Percentiles rank a stretch among this genome's conserved stretches.
Evolutionary conservation across 2,113 vertebrate genomes (phyloP).

Genomic region (Neotoma lepida): DNA sequence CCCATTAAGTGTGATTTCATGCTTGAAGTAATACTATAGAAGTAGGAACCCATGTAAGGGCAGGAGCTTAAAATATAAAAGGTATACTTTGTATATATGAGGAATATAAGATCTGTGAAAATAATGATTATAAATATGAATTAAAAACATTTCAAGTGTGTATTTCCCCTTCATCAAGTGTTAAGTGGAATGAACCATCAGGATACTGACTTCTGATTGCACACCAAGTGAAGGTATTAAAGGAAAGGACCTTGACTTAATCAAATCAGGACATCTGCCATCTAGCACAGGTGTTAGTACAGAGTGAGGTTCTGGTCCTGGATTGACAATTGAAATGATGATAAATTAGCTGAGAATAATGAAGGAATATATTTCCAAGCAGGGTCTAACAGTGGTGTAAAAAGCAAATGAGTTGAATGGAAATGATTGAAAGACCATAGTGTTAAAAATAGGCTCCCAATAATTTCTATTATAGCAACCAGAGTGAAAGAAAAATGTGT

Average conservation of each 20-base stretch:
- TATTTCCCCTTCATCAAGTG: not conserved
- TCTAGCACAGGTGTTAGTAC: not conserved
- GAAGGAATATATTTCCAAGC: not conserved
- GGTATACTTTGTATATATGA: not conserved
- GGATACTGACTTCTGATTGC: not conserved
- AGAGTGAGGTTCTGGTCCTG: not conserved
- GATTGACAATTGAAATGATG: not conserved
- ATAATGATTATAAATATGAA: not conserved
- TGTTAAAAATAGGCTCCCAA: not conserved
- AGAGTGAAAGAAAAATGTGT: not conserved
- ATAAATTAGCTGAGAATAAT: not conserved
- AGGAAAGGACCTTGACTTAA: not conserved
- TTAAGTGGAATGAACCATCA: not conserved
- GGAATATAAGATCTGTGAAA: not conserved
- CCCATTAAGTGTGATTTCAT: not conserved
- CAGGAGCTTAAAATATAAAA: not conserved
- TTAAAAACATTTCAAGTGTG: not conserved
- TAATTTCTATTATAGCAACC: not conserved
- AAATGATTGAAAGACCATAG: not conserved
- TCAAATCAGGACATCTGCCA: accelerated
- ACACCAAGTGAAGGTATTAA: not conserved
- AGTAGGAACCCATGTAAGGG: not conserved
- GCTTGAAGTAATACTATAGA: not conserved
- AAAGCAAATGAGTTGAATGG: not conserved
- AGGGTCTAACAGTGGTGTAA: not conserved